phyloP scores from a whole-genome alignment of 2,113 vertebrate genomes.

The Pantherophis guttatus region DNA sequence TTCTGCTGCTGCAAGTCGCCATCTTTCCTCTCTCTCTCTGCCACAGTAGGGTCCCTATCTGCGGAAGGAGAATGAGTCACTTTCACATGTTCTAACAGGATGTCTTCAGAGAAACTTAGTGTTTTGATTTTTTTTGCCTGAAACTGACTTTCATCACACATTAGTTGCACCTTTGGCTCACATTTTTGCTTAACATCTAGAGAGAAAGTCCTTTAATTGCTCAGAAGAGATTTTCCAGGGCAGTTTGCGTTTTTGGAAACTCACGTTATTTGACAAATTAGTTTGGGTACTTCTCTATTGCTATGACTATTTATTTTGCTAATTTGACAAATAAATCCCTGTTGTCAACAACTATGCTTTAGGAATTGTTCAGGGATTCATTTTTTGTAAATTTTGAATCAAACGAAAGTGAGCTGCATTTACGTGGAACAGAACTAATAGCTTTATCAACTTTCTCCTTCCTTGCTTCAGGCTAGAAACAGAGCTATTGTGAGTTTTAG shows the following conservation, averaged over 20 bases:
- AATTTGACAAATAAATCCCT: background rate
- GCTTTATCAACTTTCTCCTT: background rate
- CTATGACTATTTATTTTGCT: background rate
- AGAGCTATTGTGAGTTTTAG: background rate
- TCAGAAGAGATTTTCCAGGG: background rate
- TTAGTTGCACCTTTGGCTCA: background rate
- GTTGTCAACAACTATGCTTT: background rate
- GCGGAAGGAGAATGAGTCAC: conserved; percentile 58
- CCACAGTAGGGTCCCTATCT: conserved; percentile 55
- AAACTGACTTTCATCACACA: background rate
- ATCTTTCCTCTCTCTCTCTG: conserved; percentile 18
- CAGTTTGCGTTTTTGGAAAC: background rate
- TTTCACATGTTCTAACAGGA: background rate
- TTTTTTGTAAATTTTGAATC: background rate
- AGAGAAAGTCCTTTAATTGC: background rate
- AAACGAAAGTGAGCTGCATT: background rate
- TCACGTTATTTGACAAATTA: background rate
- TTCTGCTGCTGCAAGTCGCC: conserved; percentile 45
- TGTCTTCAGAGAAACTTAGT: conserved; percentile 34
- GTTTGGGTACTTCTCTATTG: background rate
- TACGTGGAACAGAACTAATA: background rate
- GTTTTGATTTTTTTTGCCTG: conserved; percentile 18
- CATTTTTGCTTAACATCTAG: background rate
- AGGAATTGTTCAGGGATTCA: background rate
- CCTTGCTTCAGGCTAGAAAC: background rate